Evolutionary conservation across 2,113 vertebrate genomes (phyloP).

Genomic region (Limanda limanda): DNA sequence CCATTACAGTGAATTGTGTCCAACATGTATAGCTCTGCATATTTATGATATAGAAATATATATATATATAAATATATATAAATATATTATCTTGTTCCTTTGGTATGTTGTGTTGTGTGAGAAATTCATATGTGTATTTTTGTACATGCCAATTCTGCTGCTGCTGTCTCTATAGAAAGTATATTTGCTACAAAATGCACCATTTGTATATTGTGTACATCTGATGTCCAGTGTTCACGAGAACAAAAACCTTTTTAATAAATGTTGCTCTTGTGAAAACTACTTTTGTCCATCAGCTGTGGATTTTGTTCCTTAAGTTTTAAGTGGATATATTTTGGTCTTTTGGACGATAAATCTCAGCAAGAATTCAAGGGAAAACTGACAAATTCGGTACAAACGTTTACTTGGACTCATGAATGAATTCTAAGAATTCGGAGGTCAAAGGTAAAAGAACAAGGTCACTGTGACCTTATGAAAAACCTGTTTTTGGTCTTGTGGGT

Average conservation of each 20-base stretch:
- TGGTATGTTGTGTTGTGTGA: constrained; percentile 83
- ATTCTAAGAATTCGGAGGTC: too few relatives aligned
- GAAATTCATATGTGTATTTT: constrained; percentile 93
- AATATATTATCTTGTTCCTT: constrained; percentile 71
- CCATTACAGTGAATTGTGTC: constrained; percentile 66
- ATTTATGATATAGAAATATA: constrained; percentile 87
- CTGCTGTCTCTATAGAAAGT: constrained; percentile 88
- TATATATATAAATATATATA: constrained; percentile 64
- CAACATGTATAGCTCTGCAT: constrained; percentile 86
- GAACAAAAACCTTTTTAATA: constrained; percentile 68
- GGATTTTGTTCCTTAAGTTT: constrained; percentile 25
- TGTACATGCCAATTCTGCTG: constrained; percentile 93
- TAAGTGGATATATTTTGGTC: background rate
- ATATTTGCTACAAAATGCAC: constrained; percentile 77
- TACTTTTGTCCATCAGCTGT: background rate
- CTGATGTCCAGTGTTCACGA: constrained; percentile 59
- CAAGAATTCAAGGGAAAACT: too few relatives aligned
- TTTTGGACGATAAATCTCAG: too few relatives aligned
- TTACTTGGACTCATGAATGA: too few relatives aligned
- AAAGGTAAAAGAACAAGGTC: too few relatives aligned
- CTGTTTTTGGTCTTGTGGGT: too few relatives aligned
- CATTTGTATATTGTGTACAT: constrained; percentile 77
- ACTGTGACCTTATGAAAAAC: too few relatives aligned
- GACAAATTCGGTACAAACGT: too few relatives aligned
- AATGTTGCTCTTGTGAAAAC: constrained; percentile 70